phyloP scores from a whole-genome alignment of 2,888 invertebrate genomes.

The Phanerotoma sp. region DNA sequence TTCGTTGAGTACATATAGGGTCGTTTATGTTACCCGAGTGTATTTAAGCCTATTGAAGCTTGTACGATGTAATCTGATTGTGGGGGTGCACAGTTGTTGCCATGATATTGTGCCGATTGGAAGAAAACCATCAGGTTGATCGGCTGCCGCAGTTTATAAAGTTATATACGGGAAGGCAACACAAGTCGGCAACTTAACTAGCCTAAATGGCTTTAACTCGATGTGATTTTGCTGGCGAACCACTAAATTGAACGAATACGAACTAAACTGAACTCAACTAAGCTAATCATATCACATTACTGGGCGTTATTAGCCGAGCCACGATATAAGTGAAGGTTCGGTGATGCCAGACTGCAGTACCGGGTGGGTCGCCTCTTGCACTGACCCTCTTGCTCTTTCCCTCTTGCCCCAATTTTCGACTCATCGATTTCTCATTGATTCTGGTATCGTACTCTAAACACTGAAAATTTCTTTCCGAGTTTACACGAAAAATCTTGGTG shows the following conservation, averaged over 20 bases:
- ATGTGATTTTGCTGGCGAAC: constrained; percentile 57
- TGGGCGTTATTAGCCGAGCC: constrained; percentile 56
- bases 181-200: constrained; percentile 52
- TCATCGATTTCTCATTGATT: neutral
- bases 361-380: constrained; percentile 55
- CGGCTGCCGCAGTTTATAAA: neutral
- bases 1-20: neutral
- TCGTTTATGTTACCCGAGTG: neutral
- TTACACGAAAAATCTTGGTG: neutral
- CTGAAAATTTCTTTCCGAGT: neutral
- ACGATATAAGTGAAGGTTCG: constrained; percentile 57
- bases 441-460: neutral
- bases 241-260: constrained; percentile 57
- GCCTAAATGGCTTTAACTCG: constrained; percentile 57
- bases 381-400: constrained; percentile 50
- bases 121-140: constrained; percentile 2
- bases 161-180: constrained; percentile 7
- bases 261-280: constrained; percentile 58
- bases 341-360: constrained; percentile 55
- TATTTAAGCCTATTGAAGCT: neutral
- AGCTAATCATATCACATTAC: constrained; percentile 58
- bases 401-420: constrained; percentile 29
- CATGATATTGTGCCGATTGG: neutral
- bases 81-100: neutral
- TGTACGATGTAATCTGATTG: neutral